Evolutionary conservation across 2,888 invertebrate species (phyloP).

Genomic region (Amblyteles armatorius): DNA sequence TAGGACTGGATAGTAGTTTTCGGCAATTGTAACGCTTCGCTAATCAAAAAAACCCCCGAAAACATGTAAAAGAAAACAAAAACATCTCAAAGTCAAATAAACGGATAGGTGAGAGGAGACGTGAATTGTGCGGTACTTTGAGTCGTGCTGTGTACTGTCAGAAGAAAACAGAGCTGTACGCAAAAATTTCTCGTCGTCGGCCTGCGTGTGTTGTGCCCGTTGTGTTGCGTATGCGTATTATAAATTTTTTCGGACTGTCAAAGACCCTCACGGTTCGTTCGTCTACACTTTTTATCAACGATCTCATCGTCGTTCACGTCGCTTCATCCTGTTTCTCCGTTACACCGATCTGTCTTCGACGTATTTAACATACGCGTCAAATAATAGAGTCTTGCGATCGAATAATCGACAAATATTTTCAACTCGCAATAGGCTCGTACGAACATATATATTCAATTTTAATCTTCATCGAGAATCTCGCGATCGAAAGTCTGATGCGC

Average conservation of each 20-base stretch:
- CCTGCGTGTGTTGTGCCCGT: not conserved
- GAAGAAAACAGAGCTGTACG: not conserved
- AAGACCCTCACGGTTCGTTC: not conserved
- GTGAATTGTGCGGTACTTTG: constrained; percentile 31
- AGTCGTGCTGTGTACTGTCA: not conserved
- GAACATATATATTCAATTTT: constrained; percentile 14
- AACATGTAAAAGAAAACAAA: constrained; percentile 25
- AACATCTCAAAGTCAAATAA: constrained; percentile 16
- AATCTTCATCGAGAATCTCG: constrained; percentile 12
- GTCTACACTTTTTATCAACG: not conserved
- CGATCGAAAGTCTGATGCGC: not conserved
- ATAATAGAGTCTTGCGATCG: constrained; percentile 5
- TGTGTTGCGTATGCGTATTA: not conserved
- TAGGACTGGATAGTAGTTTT: constrained; percentile 54
- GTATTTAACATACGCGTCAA: constrained; percentile 13
- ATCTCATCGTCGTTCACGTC: constrained; percentile 2
- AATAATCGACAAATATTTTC: constrained; percentile 32
- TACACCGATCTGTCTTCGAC: constrained; percentile 44
- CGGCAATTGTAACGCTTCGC: constrained; percentile 57
- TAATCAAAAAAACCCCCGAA: constrained; percentile 47
- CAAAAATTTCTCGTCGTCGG: not conserved
- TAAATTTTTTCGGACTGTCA: not conserved
- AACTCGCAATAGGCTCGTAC: not conserved
- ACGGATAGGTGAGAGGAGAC: constrained; percentile 25
- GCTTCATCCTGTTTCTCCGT: not conserved